Conservation (phyloP, 2,113 vertebrate species). For the Mus musculus region DNA sequence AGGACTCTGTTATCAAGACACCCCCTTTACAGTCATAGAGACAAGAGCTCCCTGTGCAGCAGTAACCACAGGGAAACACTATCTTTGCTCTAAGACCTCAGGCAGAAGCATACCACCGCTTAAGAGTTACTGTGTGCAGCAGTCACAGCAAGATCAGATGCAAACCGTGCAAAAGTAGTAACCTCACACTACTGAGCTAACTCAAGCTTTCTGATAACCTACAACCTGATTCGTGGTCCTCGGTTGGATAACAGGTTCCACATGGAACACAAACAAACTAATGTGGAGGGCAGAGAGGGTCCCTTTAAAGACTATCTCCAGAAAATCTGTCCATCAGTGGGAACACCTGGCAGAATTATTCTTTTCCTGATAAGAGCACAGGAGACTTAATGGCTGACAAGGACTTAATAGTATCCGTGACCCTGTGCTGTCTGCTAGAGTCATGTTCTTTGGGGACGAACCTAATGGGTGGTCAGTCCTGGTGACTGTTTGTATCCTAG, state of each 20-base stretch:
- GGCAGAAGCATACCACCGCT: neutral
- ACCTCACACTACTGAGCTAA: neutral
- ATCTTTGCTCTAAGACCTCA: neutral
- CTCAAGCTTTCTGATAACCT: constrained; percentile 92
- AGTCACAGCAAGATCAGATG: neutral
- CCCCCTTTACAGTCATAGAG: constrained; percentile 95
- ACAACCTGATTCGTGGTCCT: constrained; percentile 91
- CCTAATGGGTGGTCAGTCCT: neutral
- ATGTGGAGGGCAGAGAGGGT: constrained; percentile 57
- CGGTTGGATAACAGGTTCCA: constrained; percentile 95
- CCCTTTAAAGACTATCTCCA: neutral
- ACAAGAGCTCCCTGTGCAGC: constrained; percentile 93
- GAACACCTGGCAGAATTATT: neutral
- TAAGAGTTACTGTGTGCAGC: neutral
- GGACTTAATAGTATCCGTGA: neutral
- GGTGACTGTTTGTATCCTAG: no score
- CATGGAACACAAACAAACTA: constrained; percentile 96
- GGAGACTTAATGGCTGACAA: neutral
- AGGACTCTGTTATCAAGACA: constrained; percentile 88
- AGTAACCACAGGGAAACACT: neutral
- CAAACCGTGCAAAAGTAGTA: neutral
- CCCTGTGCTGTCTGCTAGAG: neutral
- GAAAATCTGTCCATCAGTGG: neutral
- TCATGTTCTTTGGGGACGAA: neutral
- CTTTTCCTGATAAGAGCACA: neutral